Conservation (phyloP, 2,888 invertebrate genomes). For the Agrypnus murinus region DNA sequence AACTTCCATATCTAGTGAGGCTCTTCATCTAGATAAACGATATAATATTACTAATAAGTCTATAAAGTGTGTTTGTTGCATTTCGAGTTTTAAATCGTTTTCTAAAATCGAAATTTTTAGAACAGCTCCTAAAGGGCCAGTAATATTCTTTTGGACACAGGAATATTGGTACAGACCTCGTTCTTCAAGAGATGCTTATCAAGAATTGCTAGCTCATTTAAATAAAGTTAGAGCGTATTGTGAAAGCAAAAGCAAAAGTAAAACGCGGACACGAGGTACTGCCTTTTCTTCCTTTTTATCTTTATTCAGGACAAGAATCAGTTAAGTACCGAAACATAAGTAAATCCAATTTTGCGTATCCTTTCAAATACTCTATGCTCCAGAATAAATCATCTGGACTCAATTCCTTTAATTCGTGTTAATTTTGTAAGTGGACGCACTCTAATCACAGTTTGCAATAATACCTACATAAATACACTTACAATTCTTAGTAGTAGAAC, state of each 20-base stretch:
- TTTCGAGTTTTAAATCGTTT: not conserved
- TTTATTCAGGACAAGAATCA: not conserved
- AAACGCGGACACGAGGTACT: constrained; percentile 37
- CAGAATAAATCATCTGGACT: too few species aligned
- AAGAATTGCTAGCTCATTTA: constrained; percentile 68
- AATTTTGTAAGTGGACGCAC: too few species aligned
- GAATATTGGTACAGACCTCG: constrained; percentile 74
- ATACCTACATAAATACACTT: too few species aligned
- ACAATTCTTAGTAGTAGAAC: too few species aligned
- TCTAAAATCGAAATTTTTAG: constrained; percentile 33
- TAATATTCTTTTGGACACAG: constrained; percentile 74
- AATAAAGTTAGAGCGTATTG: constrained; percentile 60
- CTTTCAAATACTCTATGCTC: too few species aligned
- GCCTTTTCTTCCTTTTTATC: not conserved
- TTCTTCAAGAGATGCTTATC: constrained; percentile 70
- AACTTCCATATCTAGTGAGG: constrained; percentile 71
- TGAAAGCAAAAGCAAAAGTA: constrained; percentile 53
- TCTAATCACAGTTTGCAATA: too few species aligned
- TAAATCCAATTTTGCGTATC: too few species aligned
- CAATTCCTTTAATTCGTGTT: too few species aligned
- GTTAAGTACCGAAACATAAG: too few species aligned
- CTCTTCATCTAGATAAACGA: constrained; percentile 61
- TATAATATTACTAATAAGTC: constrained; percentile 55
- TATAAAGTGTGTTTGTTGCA: constrained; percentile 54
- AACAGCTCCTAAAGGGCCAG: constrained; percentile 63